phyloP scores from a whole-genome alignment of 1,140 invertebrate genomes.

The Pseudachorutes palmiensis region DNA sequence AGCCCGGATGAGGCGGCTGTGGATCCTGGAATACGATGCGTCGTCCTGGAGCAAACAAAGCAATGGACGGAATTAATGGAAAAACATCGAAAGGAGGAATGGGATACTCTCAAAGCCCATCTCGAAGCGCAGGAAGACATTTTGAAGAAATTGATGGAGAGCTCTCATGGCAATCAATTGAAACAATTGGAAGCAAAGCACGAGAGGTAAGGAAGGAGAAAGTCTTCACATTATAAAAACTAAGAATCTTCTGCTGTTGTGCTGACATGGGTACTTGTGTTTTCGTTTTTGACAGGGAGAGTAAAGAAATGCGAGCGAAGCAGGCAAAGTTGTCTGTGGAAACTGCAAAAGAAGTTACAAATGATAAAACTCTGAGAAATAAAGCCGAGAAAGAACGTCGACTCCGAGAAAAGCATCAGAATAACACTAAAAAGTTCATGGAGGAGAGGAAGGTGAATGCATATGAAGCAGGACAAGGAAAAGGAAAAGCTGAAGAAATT shows the following conservation, averaged over 20 bases:
- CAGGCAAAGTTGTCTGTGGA: conserved; percentile 96
- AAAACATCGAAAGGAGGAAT: conserved; percentile 83
- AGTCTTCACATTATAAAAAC: not conserved
- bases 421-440: conserved; percentile 98
- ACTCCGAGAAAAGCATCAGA: conserved; percentile 91
- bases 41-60: conserved; percentile 79
- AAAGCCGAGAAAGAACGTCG: conserved; percentile 93
- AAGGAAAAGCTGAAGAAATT: conserved; percentile 85
- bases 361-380: conserved; percentile 93
- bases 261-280: not conserved
- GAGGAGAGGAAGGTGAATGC: conserved; percentile 84
- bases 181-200: conserved; percentile 83
- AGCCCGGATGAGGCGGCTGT: conserved; percentile 71
- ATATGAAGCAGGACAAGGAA: conserved; percentile 84
- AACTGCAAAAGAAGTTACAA: conserved; percentile 86
- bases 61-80: conserved; percentile 90
- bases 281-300: conserved; percentile 56
- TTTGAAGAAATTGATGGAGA: conserved; percentile 74
- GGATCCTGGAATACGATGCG: conserved; percentile 66
- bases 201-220: conserved; percentile 70
- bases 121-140: conserved; percentile 75
- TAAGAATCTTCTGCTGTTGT: not conserved
- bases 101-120: conserved; percentile 71
- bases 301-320: conserved; percentile 89
- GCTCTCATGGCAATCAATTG: conserved; percentile 75